These are phyloP conservation scores for Clarias pachynema DNA, from an alignment of 2,797 vertebrate species.

Conservation along the genomic window DNA sequence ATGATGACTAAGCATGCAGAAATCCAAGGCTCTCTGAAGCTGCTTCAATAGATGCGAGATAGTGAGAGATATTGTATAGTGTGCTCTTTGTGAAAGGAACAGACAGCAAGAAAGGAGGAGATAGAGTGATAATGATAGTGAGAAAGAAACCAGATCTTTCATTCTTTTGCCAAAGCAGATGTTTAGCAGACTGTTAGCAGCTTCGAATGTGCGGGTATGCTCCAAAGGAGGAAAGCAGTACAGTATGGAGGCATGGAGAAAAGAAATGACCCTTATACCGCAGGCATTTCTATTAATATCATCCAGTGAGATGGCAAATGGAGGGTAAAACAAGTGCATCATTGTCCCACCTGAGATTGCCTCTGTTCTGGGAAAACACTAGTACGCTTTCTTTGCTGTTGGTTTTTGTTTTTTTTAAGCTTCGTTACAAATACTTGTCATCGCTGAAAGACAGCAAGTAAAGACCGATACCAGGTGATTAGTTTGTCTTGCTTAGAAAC, in stretches of 20 bases:
- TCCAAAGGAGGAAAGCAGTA: constrained; percentile 56
- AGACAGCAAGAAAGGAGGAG: constrained; percentile 36
- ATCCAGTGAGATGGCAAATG: constrained; percentile 56
- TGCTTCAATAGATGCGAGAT: constrained; percentile 51
- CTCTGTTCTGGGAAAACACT: constrained; percentile 65
- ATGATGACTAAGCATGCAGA: constrained; percentile 57
- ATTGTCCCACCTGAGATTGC: constrained; percentile 68
- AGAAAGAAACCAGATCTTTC: constrained; percentile 39
- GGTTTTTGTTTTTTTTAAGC: constrained; percentile 37
- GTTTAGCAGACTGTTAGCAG: constrained; percentile 63
- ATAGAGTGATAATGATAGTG: constrained; percentile 21
- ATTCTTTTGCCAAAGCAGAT: constrained; percentile 50
- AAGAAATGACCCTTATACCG: constrained; percentile 70
- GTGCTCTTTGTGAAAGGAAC: constrained; percentile 11
- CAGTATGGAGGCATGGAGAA: constrained; percentile 61
- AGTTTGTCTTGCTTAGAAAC: constrained; percentile 4
- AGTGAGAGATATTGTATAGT: constrained; percentile 29
- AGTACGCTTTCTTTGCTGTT: constrained; percentile 36
- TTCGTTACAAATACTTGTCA: constrained; percentile 10
- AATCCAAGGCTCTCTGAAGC: constrained; percentile 54
- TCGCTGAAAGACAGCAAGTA: constrained; percentile 7
- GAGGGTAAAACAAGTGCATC: constrained; percentile 68
- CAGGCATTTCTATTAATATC: constrained; percentile 79
- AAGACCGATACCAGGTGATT: constrained; percentile 15
- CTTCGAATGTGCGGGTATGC: constrained; percentile 59